phyloP scores from a whole-genome alignment of 2,888 invertebrate genomes.

The Zhuqinia jingwanae region DNA sequence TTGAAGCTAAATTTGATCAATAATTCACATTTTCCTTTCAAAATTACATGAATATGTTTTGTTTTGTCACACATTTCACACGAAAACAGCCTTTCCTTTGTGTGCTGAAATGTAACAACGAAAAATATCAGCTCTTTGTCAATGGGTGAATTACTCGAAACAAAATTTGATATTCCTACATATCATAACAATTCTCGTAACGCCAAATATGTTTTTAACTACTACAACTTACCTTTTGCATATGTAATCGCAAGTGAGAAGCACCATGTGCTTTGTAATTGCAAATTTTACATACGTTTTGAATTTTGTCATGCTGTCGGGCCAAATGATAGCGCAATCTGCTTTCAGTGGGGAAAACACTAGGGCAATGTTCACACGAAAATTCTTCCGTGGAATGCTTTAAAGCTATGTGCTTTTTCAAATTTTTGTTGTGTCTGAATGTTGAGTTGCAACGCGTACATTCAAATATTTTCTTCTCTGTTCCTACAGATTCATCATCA shows the following conservation, averaged over 20 bases:
- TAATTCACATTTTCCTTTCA: too few relatives aligned
- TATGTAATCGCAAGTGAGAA: conserved; percentile 45
- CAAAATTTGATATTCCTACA: too few relatives aligned
- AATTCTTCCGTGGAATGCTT: conserved; percentile 27
- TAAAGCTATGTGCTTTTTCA: not conserved
- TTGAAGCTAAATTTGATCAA: too few relatives aligned
- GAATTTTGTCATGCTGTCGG: conserved; percentile 42
- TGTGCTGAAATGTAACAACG: conserved; percentile 40
- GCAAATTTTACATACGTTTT: conserved; percentile 52
- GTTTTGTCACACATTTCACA: conserved; percentile 61
- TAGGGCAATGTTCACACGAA: conserved; percentile 17
- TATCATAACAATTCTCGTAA: too few relatives aligned
- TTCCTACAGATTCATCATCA: not conserved
- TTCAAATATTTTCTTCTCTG: not conserved
- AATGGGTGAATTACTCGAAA: too few relatives aligned
- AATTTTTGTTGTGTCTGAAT: not conserved
- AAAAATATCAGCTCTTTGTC: too few relatives aligned
- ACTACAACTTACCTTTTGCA: conserved; percentile 48
- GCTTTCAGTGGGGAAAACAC: conserved; percentile 50
- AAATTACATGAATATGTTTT: too few relatives aligned
- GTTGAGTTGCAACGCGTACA: not conserved
- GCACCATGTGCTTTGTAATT: conserved; percentile 53
- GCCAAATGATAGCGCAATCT: conserved; percentile 46
- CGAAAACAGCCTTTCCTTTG: conserved; percentile 50
- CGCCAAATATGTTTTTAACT: too few relatives aligned